Percentiles rank a stretch among this genome's conserved stretches.
These are phyloP conservation scores for Metopolophium dirhodum DNA, from an alignment of 1,140 invertebrate genomes.

Conservation along the genomic window DNA sequence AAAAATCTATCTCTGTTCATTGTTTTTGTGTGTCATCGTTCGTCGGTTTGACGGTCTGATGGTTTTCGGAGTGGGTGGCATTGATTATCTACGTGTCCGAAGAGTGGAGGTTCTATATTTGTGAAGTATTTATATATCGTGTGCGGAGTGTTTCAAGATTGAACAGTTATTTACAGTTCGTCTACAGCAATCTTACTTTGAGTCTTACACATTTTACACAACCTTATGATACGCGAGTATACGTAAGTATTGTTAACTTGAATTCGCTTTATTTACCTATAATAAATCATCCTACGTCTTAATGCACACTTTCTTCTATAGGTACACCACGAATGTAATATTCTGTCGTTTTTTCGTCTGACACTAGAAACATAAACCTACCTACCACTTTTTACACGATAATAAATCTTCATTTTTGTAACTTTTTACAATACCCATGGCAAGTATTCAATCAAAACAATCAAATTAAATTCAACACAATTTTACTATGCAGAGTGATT, in stretches of 20 bases:
- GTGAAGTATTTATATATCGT: not conserved
- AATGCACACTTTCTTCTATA: not conserved
- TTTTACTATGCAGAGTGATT: no score
- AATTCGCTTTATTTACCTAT: not conserved
- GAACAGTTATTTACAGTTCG: constrained; percentile 6
- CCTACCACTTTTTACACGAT: not conserved
- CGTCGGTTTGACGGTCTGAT: not conserved
- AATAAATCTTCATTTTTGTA: constrained; percentile 11
- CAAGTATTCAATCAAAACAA: not conserved
- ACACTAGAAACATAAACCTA: not conserved
- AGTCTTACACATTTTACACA: not conserved
- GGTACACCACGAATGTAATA: not conserved
- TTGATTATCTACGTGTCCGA: not conserved
- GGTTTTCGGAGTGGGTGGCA: not conserved
- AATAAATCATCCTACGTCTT: constrained; percentile 1
- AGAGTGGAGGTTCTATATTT: not conserved
- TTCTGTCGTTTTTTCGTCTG: not conserved
- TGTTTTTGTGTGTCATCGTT: no score
- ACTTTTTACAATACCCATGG: not conserved
- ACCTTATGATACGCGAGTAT: not conserved
- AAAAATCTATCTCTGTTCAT: not conserved
- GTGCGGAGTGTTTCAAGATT: not conserved
- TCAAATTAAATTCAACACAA: not conserved
- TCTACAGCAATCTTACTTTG: not conserved
- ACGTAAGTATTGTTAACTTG: not conserved